Evolutionary conservation across 2,888 invertebrate species (phyloP).

Genomic region (Macrophya annulata): DNA sequence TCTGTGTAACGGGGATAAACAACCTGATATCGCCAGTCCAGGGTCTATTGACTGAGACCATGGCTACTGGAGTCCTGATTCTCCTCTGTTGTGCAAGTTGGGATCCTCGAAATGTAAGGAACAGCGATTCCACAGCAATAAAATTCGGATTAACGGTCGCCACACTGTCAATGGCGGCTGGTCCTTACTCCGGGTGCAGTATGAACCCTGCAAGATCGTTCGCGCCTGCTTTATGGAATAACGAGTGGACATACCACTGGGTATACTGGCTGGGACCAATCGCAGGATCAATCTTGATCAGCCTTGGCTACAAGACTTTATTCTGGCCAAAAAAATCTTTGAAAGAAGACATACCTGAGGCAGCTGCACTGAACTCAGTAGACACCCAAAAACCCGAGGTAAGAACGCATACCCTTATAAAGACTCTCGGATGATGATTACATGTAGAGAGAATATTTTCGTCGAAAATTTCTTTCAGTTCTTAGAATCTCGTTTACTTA

Average conservation of each 20-base stretch:
- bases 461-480: not conserved
- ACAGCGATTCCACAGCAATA: conserved; percentile 76
- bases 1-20: conserved; percentile 75
- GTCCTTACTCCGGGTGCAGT: conserved; percentile 84
- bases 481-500: not conserved
- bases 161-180: conserved; percentile 75
- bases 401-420: conserved; percentile 3
- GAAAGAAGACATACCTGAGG: conserved; percentile 66
- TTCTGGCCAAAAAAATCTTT: conserved; percentile 64
- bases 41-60: conserved; percentile 76
- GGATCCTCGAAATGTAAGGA: conserved; percentile 76
- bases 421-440: too few relatives aligned
- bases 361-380: conserved; percentile 71
- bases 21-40: conserved; percentile 68
- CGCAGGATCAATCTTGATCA: conserved; percentile 70
- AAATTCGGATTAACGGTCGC: conserved; percentile 78
- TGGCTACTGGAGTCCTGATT: conserved; percentile 76
- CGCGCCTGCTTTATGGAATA: conserved; percentile 77
- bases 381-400: conserved; percentile 70
- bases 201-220: conserved; percentile 86
- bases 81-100: conserved; percentile 77
- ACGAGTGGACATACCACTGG: conserved; percentile 76
- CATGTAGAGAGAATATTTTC: too few relatives aligned
- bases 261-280: conserved; percentile 77
- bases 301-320: conserved; percentile 74